A percentile compares a stretch with the other conserved stretches of the same genome.
Evolutionary conservation across 2,888 invertebrate genomes (phyloP).

Genomic region (Cyclophora punctaria): DNA sequence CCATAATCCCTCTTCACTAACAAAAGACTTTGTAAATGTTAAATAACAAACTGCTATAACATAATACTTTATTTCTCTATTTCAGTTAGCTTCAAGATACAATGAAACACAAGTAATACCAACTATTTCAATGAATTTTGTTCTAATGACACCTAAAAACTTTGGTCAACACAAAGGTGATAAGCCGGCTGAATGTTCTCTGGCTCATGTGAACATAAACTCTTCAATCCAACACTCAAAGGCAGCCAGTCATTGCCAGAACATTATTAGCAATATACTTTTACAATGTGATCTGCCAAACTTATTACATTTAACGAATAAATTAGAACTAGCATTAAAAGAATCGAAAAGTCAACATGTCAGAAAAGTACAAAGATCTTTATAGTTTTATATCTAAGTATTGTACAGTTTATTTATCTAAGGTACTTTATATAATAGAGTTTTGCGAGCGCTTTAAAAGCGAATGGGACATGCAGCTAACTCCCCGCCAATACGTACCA

Average conservation of each 20-base stretch:
- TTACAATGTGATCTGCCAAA: slow-evolving; percentile 75
- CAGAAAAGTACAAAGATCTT: slow-evolving; percentile 66
- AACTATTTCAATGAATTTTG: slow-evolving; percentile 54
- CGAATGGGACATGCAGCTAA: too few species aligned
- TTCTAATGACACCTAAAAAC: slow-evolving; percentile 48
- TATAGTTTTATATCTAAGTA: slow-evolving; percentile 16
- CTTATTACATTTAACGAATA: slow-evolving; percentile 67
- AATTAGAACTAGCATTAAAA: slow-evolving; percentile 71
- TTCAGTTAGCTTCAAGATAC: slow-evolving; percentile 52
- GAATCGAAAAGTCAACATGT: slow-evolving; percentile 76
- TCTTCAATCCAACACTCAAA: slow-evolving; percentile 51
- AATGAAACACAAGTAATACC: slow-evolving; percentile 48
- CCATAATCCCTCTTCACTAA: too few species aligned
- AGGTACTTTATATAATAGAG: too few species aligned
- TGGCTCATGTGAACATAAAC: slow-evolving; percentile 31
- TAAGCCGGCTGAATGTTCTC: slow-evolving; percentile 10
- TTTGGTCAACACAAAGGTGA: slow-evolving; percentile 30
- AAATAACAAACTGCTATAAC: too few species aligned
- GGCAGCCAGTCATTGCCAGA: slow-evolving; percentile 60
- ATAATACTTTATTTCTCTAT: slow-evolving; percentile 5
- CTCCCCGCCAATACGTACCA: too few species aligned
- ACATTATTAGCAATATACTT: slow-evolving; percentile 50
- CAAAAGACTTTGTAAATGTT: too few species aligned
- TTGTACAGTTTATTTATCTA: too few species aligned
- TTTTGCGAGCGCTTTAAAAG: too few species aligned